Evolutionary conservation across 2,797 vertebrate species (phyloP).

Genomic region (Falco berigora): DNA sequence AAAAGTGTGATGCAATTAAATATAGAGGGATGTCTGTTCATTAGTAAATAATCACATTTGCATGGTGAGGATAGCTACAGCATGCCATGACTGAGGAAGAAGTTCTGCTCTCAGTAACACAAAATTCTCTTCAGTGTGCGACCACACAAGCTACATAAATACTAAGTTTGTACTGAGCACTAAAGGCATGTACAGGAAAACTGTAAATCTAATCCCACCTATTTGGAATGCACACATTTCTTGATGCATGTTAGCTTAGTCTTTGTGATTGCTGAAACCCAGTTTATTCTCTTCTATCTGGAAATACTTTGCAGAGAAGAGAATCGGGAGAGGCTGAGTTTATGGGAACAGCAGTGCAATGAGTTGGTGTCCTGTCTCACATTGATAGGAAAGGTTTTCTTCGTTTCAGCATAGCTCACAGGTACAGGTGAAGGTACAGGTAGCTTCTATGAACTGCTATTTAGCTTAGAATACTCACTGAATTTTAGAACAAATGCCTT

Average conservation of each 20-base stretch:
- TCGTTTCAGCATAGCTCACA: background rate
- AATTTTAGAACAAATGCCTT: background rate
- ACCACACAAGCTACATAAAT: background rate
- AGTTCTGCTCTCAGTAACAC: background rate
- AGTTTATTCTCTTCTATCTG: background rate
- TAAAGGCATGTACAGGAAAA: background rate
- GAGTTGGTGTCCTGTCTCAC: background rate
- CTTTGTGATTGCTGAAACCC: background rate
- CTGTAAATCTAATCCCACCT: background rate
- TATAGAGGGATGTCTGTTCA: background rate
- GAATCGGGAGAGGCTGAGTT: conserved; percentile 4
- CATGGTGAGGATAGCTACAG: background rate
- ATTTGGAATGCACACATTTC: background rate
- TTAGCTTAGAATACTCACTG: background rate
- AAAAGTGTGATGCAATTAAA: background rate
- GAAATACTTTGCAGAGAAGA: background rate
- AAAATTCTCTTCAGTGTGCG: background rate
- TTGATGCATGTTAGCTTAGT: background rate
- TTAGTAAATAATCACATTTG: background rate
- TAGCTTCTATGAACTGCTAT: background rate
- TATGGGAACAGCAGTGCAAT: background rate
- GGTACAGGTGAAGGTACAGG: background rate
- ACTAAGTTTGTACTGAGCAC: background rate
- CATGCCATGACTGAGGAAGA: background rate
- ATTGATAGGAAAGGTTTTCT: background rate